phyloP scores from a whole-genome alignment of 2,113 vertebrate genomes.

The Myrmophylax atrothorax region DNA sequence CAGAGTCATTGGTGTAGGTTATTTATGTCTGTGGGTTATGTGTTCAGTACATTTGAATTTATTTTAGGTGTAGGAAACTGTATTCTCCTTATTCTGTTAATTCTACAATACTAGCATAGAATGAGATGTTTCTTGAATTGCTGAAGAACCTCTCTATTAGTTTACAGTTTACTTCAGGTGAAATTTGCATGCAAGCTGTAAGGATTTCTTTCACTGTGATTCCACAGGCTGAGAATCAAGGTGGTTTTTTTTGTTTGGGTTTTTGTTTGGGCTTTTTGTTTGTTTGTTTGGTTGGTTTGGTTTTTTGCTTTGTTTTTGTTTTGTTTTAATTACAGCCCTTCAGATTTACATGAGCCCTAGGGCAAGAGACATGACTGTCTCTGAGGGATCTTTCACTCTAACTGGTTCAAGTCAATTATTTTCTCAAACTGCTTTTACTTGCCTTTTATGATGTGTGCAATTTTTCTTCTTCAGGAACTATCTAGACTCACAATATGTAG shows the following conservation, averaged over 20 bases:
- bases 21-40: fast-evolving
- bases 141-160: not conserved
- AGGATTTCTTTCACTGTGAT: not conserved
- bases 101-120: not conserved
- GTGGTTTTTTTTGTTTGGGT: too few relatives aligned
- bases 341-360: not conserved
- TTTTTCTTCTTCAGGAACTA: not conserved
- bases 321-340: not conserved
- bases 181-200: not conserved
- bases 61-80: not conserved
- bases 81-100: not conserved
- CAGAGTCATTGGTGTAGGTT: not conserved
- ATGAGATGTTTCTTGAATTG: not conserved
- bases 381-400: not conserved
- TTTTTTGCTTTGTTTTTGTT: not conserved
- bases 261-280: too few relatives aligned
- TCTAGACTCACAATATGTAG: not conserved
- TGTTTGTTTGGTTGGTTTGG: too few relatives aligned
- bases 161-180: not conserved
- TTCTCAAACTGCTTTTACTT: not conserved
- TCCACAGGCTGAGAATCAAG: not conserved
- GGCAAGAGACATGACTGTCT: fast-evolving
- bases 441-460: not conserved
- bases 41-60: not conserved
- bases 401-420: not conserved